Evolutionary conservation across 1,140 invertebrate genomes (phyloP).

Genomic region (Cepaea nemoralis): DNA sequence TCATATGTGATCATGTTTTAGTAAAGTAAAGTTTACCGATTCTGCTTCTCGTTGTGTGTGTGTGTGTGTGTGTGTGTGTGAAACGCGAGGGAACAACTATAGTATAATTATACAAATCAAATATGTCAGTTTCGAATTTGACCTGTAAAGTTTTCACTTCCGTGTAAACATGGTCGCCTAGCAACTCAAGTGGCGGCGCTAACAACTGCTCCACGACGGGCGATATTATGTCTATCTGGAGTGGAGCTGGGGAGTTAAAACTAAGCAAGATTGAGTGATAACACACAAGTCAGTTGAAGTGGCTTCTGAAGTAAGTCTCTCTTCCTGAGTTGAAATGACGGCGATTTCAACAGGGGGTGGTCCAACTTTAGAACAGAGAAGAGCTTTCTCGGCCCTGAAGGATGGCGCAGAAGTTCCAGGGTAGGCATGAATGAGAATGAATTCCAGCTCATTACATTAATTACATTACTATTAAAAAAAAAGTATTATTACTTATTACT

Average conservation of each 20-base stretch:
- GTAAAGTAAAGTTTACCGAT: no score
- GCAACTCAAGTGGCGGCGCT: conserved; percentile 44
- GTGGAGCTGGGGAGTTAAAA: not conserved
- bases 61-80: no score
- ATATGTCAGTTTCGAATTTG: no score
- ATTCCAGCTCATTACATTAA: no score
- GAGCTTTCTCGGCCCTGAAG: conserved; percentile 66
- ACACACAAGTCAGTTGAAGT: not conserved
- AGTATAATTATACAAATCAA: no score
- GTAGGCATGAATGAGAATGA: no score
- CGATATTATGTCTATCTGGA: not conserved
- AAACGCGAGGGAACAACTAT: no score
- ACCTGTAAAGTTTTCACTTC: conserved; percentile 1
- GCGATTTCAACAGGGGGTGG: conserved; percentile 70
- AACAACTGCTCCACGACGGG: conserved; percentile 30
- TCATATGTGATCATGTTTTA: no score
- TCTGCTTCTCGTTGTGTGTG: no score
- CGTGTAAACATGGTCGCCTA: conserved; percentile 31
- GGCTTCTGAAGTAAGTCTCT: conserved; percentile 12
- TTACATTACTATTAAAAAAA: no score
- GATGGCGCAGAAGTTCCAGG: conserved; percentile 71
- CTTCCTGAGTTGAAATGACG: conserved; percentile 62
- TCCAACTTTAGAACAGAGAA: conserved; percentile 67
- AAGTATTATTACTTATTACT: no score
- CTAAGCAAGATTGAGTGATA: not conserved